These are phyloP conservation scores for Plodia interpunctella DNA, from an alignment of 1,140 invertebrate genomes.

Conservation along the genomic window DNA sequence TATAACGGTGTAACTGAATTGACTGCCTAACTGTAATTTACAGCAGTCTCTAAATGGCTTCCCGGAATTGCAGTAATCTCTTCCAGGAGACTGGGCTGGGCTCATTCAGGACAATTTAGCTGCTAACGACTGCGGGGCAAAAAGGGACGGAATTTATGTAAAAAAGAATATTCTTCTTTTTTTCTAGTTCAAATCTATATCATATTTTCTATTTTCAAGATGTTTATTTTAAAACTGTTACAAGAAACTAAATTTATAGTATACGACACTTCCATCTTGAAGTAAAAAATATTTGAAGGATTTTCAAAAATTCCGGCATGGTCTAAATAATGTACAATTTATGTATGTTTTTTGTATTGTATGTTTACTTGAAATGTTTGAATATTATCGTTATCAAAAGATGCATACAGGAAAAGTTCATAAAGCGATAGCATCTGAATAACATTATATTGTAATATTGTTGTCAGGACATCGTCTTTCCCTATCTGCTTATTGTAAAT, in stretches of 20 bases:
- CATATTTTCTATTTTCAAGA: too few relatives aligned
- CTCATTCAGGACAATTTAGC: conserved; percentile 10
- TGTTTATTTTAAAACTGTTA: too few relatives aligned
- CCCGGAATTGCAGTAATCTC: conserved; percentile 12
- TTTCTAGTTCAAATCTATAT: not conserved
- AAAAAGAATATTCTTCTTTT: too few relatives aligned
- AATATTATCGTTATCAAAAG: not conserved
- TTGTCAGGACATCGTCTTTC: not conserved
- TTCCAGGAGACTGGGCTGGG: conserved; percentile 12
- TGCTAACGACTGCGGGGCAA: conserved; percentile 3
- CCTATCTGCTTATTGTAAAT: not conserved
- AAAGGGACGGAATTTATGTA: not conserved
- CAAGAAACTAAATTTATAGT: too few relatives aligned
- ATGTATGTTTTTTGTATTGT: too few relatives aligned
- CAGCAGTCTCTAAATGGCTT: conserved; percentile 6
- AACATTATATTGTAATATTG: not conserved
- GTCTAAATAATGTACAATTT: too few relatives aligned
- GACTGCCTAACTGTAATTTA: conserved; percentile 10
- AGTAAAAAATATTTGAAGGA: too few relatives aligned
- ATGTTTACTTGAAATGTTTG: not conserved
- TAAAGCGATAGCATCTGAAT: not conserved
- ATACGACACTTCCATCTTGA: too few relatives aligned
- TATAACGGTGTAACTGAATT: not conserved
- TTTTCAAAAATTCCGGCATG: too few relatives aligned
- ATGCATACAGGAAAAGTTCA: not conserved